Conservation (phyloP, 2,113 vertebrate genomes). For the Microtus montanus region DNA sequence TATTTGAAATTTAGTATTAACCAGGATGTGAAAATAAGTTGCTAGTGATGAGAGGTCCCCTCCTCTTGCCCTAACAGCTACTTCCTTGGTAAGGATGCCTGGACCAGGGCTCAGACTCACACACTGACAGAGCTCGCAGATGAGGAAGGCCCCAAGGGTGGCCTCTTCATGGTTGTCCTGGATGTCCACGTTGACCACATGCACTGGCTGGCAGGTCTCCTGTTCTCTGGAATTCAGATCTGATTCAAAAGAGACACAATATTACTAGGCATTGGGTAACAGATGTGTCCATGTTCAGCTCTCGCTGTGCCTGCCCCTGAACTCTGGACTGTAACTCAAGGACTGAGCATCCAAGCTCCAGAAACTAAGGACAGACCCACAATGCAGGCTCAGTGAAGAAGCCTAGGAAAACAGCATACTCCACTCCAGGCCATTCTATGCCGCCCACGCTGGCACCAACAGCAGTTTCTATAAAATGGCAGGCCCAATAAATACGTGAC, state of each 20-base stretch:
- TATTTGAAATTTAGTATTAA: neutral
- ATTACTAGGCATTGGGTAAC: neutral
- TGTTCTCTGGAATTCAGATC: constrained; percentile 95
- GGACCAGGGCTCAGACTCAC: constrained; percentile 87
- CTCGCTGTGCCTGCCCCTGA: neutral
- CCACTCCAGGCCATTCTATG: too few relatives aligned
- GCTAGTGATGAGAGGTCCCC: neutral
- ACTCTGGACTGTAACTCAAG: neutral
- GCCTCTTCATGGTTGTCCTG: constrained; percentile 99
- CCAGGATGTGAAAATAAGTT: neutral
- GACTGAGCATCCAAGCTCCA: neutral
- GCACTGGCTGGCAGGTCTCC: constrained; percentile 96
- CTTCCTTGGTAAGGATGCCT: neutral
- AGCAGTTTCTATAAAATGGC: neutral
- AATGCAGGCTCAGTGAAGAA: neutral
- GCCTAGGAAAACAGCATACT: rapidly evolving
- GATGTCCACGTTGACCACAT: constrained; percentile 99
- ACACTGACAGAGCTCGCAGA: constrained; percentile 99
- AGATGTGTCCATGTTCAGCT: neutral
- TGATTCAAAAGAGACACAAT: constrained; percentile 27
- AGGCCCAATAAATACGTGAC: neutral
- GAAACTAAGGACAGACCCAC: neutral
- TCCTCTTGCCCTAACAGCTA: neutral
- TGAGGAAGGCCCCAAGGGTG: constrained; percentile 97
- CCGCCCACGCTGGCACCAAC: neutral